Evolutionary conservation across 2,888 invertebrate genomes (phyloP).

Genomic region (Dolichopus griseipennis): DNA sequence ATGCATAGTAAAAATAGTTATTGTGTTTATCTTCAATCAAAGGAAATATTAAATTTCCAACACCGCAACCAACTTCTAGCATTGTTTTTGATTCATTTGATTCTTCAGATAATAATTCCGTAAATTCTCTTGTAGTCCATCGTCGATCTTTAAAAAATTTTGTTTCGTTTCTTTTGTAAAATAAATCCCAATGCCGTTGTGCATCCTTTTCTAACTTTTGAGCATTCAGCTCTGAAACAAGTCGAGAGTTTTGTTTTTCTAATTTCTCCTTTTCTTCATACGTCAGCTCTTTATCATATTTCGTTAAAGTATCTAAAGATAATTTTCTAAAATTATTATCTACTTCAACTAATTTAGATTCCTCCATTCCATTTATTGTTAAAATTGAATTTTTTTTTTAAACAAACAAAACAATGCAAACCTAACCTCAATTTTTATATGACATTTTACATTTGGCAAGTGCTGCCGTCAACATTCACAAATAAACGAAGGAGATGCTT

Average conservation of each 20-base stretch:
- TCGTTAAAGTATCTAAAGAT: no score
- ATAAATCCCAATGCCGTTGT: slow-evolving; percentile 88
- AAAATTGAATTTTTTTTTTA: no score
- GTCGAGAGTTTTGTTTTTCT: slow-evolving; percentile 7
- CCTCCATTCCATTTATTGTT: no score
- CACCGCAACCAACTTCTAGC: slow-evolving; percentile 88
- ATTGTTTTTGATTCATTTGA: slow-evolving; percentile 30
- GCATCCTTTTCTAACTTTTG: slow-evolving; percentile 71
- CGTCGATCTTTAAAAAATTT: slow-evolving; percentile 92
- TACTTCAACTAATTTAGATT: no score
- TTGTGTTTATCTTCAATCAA: slow-evolving; percentile 66
- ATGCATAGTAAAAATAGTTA: slow-evolving; percentile 69
- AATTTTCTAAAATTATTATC: no score
- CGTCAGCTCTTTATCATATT: not conserved
- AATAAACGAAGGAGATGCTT: no score
- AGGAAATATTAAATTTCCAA: slow-evolving; percentile 93
- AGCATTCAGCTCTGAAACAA: slow-evolving; percentile 66
- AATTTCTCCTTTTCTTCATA: not conserved
- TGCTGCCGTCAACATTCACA: no score
- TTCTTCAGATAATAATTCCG: slow-evolving; percentile 56
- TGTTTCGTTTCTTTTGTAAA: slow-evolving; percentile 89
- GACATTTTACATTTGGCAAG: no score
- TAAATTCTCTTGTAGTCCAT: slow-evolving; percentile 94
- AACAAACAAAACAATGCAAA: no score
- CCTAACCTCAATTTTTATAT: no score